Conservation (phyloP, 92 coral and sea anemone species). For the Scolanthus callimorphus region DNA sequence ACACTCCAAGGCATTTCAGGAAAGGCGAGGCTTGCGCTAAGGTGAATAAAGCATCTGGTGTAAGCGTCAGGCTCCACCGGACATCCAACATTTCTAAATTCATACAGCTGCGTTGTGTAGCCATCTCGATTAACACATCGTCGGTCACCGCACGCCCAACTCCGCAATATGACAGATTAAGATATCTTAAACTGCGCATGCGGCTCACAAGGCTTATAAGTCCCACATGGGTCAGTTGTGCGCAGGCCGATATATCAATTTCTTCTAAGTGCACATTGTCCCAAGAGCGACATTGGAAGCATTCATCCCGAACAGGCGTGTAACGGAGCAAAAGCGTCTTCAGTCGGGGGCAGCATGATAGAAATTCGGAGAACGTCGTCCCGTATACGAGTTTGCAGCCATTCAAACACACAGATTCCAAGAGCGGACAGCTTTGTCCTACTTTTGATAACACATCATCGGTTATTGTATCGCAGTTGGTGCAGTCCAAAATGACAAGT, state of each 20-base stretch:
- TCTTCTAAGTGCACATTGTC: constrained; percentile 81
- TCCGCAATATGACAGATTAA: constrained; percentile 95
- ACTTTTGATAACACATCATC: constrained; percentile 91
- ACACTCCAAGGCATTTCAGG: constrained; percentile 91
- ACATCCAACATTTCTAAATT: constrained; percentile 93
- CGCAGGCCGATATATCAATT: constrained; percentile 94
- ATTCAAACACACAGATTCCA: constrained; percentile 91
- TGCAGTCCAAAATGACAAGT: constrained; percentile 89
- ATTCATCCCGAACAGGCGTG: constrained; percentile 94
- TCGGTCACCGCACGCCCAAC: constrained; percentile 99
- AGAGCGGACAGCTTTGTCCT: constrained; percentile 83
- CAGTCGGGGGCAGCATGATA: constrained; percentile 75
- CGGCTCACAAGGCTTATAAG: constrained; percentile 80
- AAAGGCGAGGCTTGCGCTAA: constrained; percentile 70
- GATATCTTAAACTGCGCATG: constrained; percentile 69
- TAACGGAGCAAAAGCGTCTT: constrained; percentile 90
- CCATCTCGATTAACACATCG: constrained; percentile 87
- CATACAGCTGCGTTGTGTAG: constrained; percentile 68
- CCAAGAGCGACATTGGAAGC: constrained; percentile 85
- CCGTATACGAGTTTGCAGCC: constrained; percentile 97
- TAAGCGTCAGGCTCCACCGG: constrained; percentile 93
- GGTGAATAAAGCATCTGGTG: constrained; percentile 87
- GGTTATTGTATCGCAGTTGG: constrained; percentile 96
- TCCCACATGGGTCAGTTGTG: constrained; percentile 87
- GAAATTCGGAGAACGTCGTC: constrained; percentile 74